Percentiles rank a stretch among this genome's conserved stretches.
phyloP scores from a whole-genome alignment of 2,888 invertebrate genomes.

The Lasioglossum villosulum region DNA sequence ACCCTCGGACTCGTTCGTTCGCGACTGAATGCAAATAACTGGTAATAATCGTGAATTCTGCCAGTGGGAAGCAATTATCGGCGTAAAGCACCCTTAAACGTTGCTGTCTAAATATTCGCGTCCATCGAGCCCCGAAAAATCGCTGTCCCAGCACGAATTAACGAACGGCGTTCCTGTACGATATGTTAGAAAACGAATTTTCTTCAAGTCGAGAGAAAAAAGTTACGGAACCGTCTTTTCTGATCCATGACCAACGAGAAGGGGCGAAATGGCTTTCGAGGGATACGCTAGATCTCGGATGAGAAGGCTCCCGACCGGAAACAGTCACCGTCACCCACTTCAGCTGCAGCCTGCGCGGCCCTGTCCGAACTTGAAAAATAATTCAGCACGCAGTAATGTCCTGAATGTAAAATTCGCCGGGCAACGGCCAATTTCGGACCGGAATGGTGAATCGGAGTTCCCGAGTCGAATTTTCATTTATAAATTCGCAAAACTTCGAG shows the following conservation, averaged over 20 bases:
- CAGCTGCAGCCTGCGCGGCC: slow-evolving; percentile 36
- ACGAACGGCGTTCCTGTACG: background rate
- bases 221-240: slow-evolving; percentile 29
- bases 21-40: background rate
- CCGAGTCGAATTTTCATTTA: slow-evolving; percentile 60
- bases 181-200: slow-evolving; percentile 16
- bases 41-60: background rate
- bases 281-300: slow-evolving; percentile 42
- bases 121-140: slow-evolving; percentile 3
- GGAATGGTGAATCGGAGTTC: slow-evolving; percentile 30
- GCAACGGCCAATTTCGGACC: slow-evolving; percentile 46
- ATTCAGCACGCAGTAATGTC: slow-evolving; percentile 68
- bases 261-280: slow-evolving; percentile 46
- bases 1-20: background rate
- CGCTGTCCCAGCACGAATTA: background rate
- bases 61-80: background rate
- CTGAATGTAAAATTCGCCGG: slow-evolving; percentile 70
- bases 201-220: slow-evolving; percentile 18
- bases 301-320: slow-evolving; percentile 57
- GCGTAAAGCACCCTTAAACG: background rate
- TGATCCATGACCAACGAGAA: background rate
- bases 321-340: slow-evolving; percentile 49
- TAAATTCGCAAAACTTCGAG: slow-evolving; percentile 54
- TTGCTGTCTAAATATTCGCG: background rate
- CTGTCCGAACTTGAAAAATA: slow-evolving; percentile 71